Evolutionary conservation across 2,113 vertebrate species (phyloP), one percentile per base, ranked within the genome.

Genomic region (Chascanopsetta lugubris): DNA sequence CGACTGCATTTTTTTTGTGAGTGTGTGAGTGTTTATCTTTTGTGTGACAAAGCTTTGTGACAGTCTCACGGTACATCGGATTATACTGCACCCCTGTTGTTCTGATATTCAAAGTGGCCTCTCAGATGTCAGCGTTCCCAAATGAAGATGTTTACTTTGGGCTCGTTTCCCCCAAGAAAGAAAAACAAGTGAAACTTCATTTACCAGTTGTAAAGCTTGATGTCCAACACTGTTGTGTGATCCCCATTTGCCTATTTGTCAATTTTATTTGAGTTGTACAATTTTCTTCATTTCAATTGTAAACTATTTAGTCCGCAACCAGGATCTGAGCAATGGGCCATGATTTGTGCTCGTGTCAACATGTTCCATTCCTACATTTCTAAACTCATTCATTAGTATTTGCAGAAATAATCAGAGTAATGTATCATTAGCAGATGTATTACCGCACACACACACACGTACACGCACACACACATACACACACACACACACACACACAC

Each of bases 1-100:
- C 62, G 36, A 65, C 59, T 72, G 57, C 57, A 73, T 82, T 82
- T 64, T 69, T 78, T 76, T 27, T 27, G 61, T 85, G 53, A 54
- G 75, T 69, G 79, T 79, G 79, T 73, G 79, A 57, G 34, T 69
- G 65, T 71, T 69, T 63, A 21, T 53, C 72, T 77, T 70, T 26
- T 76, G 72, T 86, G 82, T 85, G 74, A 80, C 63, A 80, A 68
- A 80, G 47, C 48, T 66, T 74, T 84, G 82, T 89, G 73, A 75
- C 82, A 75, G 74, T 68, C 65, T 13, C 25, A 46, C 74, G 53
- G 65, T 79, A 64, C 73, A 70, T 21, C 65, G 38, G 62, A 65
- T 80, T 49, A 75, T 49, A 59, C 51, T 66, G 18, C 47, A 66
- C 42, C 59, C 66, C 30, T 62, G 46, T 69, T 78, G n/a, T n/a